phyloP scores from a whole-genome alignment of 2,797 vertebrate species.

The Siniperca obscura region DNA sequence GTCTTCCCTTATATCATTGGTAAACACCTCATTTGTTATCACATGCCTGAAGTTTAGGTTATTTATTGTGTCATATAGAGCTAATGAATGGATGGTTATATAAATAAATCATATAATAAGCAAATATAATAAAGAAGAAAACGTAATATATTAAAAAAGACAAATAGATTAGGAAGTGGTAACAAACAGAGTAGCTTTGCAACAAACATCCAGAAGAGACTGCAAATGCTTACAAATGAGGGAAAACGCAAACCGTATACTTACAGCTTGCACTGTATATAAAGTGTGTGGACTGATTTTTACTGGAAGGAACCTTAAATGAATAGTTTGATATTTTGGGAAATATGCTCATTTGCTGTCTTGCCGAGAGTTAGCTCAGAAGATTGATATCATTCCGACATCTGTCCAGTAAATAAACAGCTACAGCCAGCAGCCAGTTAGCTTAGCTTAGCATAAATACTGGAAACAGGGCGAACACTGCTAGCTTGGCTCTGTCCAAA shows the following conservation, averaged over 20 bases:
- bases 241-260: not conserved
- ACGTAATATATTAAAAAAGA: not conserved
- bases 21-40: conserved; percentile 78
- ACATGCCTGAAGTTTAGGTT: not conserved
- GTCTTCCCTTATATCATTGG: conserved; percentile 95
- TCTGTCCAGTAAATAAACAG: too few species aligned
- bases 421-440: too few species aligned
- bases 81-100: not conserved
- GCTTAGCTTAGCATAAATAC: too few species aligned
- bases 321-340: not conserved
- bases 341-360: too few species aligned
- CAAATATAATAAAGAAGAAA: not conserved
- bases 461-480: not conserved
- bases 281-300: not conserved
- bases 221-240: not conserved
- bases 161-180: not conserved
- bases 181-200: not conserved
- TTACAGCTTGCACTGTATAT: not conserved
- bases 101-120: not conserved
- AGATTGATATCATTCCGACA: too few species aligned
- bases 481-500: not conserved
- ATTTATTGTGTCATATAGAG: not conserved
- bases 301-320: not conserved
- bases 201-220: not conserved
- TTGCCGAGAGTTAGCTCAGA: too few species aligned